Evolutionary conservation across 2,797 vertebrate genomes (phyloP), one percentile per base, ranked within the genome.

Genomic region (Salarias fasciatus): DNA sequence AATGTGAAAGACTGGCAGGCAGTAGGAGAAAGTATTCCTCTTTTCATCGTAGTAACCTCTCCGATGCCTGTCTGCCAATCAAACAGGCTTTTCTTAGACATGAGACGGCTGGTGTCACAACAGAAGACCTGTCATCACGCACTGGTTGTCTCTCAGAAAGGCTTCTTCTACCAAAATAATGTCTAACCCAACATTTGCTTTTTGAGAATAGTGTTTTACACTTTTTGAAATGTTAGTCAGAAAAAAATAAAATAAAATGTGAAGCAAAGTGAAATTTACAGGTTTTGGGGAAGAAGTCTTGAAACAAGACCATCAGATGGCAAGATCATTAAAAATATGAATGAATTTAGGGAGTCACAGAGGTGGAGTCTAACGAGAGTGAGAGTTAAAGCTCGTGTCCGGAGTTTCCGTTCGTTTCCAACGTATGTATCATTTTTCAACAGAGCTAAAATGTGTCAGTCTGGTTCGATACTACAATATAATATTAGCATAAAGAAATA

Each of bases 21-120:
- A 64, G 55, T 53, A 10, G 77, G 63, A 64, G 48, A 59, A 72
- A 62, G 36, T 54, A 37, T 41, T 61, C 46, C 50, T 56, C 52
- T 50, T 51, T 38, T 59, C 15, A 49, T n/a, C 49, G 59, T 0
- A 59, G 35, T 38, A 64, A 41, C 64, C 45, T 47, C 51, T 76
- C 28, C 28, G 15, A 14, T 33, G 63, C 58, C 40, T 63, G 66
- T 78, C 76, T 75, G 62, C 59, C 75, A 71, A 44, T 84, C 72
- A 77, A 36, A 56, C 24, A 33, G 61, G 45, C 38, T 67, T 75
- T 76, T 72, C 69, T 63, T 53, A 56, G 43, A 64, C 67, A 62
- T 62, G 30, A 63, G 57, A 82, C 62, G 72, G 72, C 52, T 69
- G 53, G 37, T 80, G 79, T 75, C 75, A 76, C 29, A 56, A 46